A percentile compares a stretch with the other conserved stretches of the same genome.
These are phyloP conservation scores for Cerastis rubricosa DNA, from an alignment of 2,888 invertebrate genomes.

Conservation along the genomic window DNA sequence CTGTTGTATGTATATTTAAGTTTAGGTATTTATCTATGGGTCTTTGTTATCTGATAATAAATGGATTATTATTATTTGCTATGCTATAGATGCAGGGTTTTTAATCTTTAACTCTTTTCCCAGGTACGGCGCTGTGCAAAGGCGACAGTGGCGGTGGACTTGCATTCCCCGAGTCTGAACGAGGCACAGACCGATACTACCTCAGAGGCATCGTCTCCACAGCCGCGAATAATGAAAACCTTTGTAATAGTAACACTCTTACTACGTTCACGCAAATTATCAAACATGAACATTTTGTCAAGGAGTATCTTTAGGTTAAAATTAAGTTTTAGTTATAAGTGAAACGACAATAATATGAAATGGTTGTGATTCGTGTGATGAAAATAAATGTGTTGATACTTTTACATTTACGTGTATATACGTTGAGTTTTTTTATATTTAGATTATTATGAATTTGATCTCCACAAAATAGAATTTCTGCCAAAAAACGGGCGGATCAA, in stretches of 20 bases:
- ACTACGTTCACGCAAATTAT: conserved; percentile 79
- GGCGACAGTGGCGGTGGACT: conserved; percentile 86
- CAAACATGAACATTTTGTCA: conserved; percentile 78
- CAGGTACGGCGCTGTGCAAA: conserved; percentile 82
- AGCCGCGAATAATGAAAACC: conserved; percentile 74
- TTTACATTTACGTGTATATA: conserved; percentile 8
- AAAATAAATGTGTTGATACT: conserved; percentile 42
- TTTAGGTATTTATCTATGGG: too few species aligned
- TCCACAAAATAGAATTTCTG: conserved; percentile 2
- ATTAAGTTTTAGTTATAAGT: conserved; percentile 5
- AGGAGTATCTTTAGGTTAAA: conserved; percentile 62
- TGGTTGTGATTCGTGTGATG: conserved; percentile 41
- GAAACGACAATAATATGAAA: conserved; percentile 4
- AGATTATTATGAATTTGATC: background rate
- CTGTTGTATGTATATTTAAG: too few species aligned
- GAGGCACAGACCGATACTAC: conserved; percentile 75
- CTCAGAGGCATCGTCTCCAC: conserved; percentile 83
- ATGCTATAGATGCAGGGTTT: background rate
- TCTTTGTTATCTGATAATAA: too few species aligned
- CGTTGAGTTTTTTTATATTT: background rate
- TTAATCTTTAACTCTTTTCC: background rate
- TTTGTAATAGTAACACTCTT: conserved; percentile 75
- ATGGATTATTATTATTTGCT: too few species aligned
- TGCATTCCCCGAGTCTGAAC: conserved; percentile 74
- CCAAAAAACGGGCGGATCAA: background rate